Percentiles rank a stretch among this genome's conserved stretches.
These are phyloP conservation scores for Antechinus stuartii DNA, from an alignment of 2,113 vertebrate genomes.

Conservation along the genomic window DNA sequence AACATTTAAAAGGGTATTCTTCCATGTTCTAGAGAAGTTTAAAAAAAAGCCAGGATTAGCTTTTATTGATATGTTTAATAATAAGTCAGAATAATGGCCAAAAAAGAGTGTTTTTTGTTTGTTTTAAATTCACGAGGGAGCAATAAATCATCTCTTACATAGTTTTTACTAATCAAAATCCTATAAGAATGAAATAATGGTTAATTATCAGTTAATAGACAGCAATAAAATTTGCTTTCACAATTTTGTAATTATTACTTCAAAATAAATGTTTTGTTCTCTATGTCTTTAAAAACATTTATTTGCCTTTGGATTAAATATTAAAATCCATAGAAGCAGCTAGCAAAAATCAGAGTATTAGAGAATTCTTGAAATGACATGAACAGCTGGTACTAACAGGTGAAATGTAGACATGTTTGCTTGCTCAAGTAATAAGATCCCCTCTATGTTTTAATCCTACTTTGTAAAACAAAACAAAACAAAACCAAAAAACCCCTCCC, in stretches of 20 bases:
- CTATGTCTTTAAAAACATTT: conserved; percentile 61
- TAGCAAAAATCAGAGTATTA: conserved; percentile 43
- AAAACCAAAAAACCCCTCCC: background rate
- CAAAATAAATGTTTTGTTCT: conserved; percentile 64
- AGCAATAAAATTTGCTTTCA: conserved; percentile 29
- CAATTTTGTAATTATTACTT: conserved; percentile 63
- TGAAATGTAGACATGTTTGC: conserved; percentile 62
- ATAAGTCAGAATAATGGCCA: background rate
- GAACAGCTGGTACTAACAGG: conserved; percentile 65
- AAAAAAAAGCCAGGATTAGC: background rate
- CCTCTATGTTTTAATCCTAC: conserved; percentile 23
- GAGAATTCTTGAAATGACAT: conserved; percentile 53
- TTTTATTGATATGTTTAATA: background rate
- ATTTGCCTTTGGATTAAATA: conserved; percentile 78
- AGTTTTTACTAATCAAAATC: conserved; percentile 54
- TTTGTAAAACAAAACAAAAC: background rate
- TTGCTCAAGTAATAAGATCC: conserved; percentile 17
- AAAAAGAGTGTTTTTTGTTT: background rate
- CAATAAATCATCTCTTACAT: background rate
- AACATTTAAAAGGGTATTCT: background rate
- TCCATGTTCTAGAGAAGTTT: background rate
- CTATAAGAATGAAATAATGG: conserved; percentile 38
- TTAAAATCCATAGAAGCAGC: conserved; percentile 65
- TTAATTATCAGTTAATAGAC: conserved; percentile 11
- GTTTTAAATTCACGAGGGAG: background rate